Evolutionary conservation across 2,888 invertebrate species (phyloP).

Genomic region (Platycheirus albimanus): DNA sequence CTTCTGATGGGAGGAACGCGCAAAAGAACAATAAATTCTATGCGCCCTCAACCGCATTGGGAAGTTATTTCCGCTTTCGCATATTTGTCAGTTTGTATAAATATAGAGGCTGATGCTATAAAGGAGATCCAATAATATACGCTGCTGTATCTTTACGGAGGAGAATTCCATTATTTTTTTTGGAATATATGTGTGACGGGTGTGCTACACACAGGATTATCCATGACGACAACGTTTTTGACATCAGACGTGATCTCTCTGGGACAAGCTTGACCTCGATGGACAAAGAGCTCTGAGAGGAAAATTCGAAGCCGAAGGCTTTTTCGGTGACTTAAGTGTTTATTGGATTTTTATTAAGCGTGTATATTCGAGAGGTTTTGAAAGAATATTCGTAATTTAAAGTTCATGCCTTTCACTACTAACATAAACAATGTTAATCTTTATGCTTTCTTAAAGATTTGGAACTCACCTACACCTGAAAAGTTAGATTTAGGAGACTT

Average conservation of each 20-base stretch:
- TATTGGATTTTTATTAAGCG: not conserved
- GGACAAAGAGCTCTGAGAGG: not conserved
- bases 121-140: constrained; percentile 4
- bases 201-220: not conserved
- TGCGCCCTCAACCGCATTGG: constrained; percentile 66
- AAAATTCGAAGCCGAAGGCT: not conserved
- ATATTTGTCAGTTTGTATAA: constrained; percentile 58
- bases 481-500: too few relatives aligned
- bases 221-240: not conserved
- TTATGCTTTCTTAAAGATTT: too few relatives aligned
- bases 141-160: not conserved
- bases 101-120: not conserved
- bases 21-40: constrained; percentile 56
- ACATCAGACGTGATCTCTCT: not conserved
- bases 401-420: too few relatives aligned
- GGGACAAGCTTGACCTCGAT: not conserved
- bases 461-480: too few relatives aligned
- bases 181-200: not conserved
- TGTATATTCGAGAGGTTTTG: too few relatives aligned
- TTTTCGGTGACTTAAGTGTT: not conserved
- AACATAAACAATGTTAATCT: too few relatives aligned
- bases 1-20: constrained; percentile 19
- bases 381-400: too few relatives aligned
- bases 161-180: constrained; percentile 5
- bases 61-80: constrained; percentile 70